A percentile compares a stretch with the other conserved stretches of the same genome.
Conservation (phyloP, 2,888 invertebrate species). For the Amorpha juglandis region DNA sequence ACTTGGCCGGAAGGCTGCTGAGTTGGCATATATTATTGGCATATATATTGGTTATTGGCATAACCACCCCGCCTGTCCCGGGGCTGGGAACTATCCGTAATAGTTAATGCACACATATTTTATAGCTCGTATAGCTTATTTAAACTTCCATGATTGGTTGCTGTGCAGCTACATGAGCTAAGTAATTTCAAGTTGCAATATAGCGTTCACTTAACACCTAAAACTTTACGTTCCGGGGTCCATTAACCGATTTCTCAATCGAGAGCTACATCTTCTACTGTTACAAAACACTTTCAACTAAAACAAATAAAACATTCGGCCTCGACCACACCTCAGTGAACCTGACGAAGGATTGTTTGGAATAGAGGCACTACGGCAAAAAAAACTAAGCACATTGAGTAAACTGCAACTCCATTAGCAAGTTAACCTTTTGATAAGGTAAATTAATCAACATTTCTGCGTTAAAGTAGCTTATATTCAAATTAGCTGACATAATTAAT, state of each 20-base stretch:
- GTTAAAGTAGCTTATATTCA: conserved; percentile 5
- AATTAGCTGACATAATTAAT: conserved; percentile 18
- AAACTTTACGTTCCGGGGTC: background rate
- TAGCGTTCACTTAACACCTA: background rate
- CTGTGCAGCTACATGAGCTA: too few species aligned
- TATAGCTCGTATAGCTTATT: too few species aligned
- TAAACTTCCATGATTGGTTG: too few species aligned
- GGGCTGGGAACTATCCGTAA: too few species aligned
- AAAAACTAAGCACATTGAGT: conserved; percentile 24
- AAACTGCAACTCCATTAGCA: conserved; percentile 23
- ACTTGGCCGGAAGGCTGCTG: too few species aligned
- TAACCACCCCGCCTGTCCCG: too few species aligned
- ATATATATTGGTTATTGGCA: too few species aligned
- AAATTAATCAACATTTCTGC: conserved; percentile 21
- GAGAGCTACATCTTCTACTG: background rate
- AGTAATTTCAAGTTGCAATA: too few species aligned
- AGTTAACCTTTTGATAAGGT: conserved; percentile 28
- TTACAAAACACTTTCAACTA: background rate
- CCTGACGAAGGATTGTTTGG: background rate
- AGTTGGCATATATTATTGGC: too few species aligned
- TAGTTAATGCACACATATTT: too few species aligned
- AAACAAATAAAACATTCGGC: background rate
- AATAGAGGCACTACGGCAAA: background rate
- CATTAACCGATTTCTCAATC: background rate
- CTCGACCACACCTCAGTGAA: conserved; percentile 9